These are phyloP conservation scores for Glaucomys volans DNA, from an alignment of 2,113 vertebrate genomes.

Conservation along the genomic window DNA sequence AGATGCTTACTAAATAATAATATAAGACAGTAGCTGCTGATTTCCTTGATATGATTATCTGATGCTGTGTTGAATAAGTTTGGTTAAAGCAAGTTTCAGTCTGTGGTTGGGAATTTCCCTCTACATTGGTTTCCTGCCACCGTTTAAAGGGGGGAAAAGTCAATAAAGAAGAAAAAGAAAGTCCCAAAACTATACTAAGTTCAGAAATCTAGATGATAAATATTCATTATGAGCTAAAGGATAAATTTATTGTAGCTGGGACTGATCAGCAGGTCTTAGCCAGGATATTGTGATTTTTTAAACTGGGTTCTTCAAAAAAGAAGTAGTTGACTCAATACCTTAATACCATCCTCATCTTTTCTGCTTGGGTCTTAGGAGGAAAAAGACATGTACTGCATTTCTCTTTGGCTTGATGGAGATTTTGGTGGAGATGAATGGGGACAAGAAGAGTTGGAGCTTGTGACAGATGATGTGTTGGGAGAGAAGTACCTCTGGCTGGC, in stretches of 20 bases:
- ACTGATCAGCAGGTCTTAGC: not conserved
- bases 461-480: rapidly evolving
- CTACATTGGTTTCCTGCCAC: constrained; percentile 25
- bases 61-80: not conserved
- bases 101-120: constrained; percentile 35
- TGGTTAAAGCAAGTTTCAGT: constrained; percentile 27
- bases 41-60: constrained; percentile 21
- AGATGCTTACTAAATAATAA: constrained; percentile 36
- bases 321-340: not conserved
- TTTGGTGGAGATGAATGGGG: not conserved
- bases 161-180: not conserved
- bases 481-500: not conserved
- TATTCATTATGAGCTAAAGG: not conserved
- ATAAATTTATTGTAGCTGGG: not conserved
- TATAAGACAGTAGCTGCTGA: not conserved
- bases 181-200: not conserved
- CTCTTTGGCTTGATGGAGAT: not conserved
- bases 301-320: not conserved
- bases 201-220: constrained; percentile 50
- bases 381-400: not conserved
- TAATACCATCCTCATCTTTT: not conserved
- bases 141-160: not conserved
- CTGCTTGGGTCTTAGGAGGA: not conserved
- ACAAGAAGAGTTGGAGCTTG: not conserved
- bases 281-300: not conserved